phyloP scores from a whole-genome alignment of 1,140 invertebrate genomes.

The Pseudomyrmex gracilis region DNA sequence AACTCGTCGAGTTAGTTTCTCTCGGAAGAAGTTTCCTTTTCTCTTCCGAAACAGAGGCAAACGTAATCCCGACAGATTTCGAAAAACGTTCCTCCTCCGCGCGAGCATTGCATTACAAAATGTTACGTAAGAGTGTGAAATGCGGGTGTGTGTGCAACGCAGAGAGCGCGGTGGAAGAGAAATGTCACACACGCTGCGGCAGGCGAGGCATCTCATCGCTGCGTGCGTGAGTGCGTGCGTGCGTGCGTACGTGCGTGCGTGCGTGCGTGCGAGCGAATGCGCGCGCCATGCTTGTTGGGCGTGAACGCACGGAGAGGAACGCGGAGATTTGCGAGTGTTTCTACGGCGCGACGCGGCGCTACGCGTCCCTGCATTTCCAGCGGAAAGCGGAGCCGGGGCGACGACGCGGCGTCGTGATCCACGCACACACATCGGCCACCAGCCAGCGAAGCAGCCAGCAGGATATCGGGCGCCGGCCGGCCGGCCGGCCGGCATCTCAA shows the following conservation, averaged over 20 bases:
- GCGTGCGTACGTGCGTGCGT: neutral
- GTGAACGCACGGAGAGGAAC: constrained; percentile 66
- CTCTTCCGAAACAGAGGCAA: no score
- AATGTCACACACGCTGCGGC: constrained; percentile 20
- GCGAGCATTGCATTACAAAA: no score
- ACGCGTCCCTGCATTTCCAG: constrained; percentile 40
- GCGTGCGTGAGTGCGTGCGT: neutral
- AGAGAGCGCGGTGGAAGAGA: constrained; percentile 25
- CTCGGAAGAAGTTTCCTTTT: no score
- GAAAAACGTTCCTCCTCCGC: neutral
- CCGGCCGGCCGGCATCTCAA: constrained; percentile 73
- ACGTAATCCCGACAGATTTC: neutral
- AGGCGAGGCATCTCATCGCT: constrained; percentile 9
- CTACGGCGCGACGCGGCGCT: constrained; percentile 34
- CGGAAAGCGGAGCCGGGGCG: constrained; percentile 28
- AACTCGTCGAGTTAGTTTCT: no score
- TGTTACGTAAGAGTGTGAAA: constrained; percentile 34
- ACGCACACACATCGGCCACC: constrained; percentile 23
- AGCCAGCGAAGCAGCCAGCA: constrained; percentile 27
- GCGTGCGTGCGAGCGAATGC: constrained; percentile 14
- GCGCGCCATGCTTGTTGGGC: constrained; percentile 75
- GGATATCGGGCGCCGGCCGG: constrained; percentile 54
- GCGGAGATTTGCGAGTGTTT: constrained; percentile 46
- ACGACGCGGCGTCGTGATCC: constrained; percentile 21
- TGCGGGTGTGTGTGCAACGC: constrained; percentile 14